Conservation (phyloP, 2,888 invertebrate species). For the Mesochorus sp. region DNA sequence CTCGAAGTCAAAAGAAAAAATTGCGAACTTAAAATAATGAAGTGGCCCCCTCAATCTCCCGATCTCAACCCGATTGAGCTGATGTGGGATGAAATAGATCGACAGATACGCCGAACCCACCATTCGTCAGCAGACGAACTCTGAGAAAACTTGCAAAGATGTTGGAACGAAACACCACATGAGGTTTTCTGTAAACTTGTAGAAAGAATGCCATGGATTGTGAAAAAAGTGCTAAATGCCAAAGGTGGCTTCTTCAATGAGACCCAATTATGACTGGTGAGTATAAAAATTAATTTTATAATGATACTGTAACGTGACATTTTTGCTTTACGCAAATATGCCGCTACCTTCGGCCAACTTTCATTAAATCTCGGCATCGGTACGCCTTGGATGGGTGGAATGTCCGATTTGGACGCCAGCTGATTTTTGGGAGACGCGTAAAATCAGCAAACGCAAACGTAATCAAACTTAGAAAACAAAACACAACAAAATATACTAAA, state of each 20-base stretch:
- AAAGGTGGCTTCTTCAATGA: constrained; percentile 27
- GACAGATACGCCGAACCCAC: neutral
- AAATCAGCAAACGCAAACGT: too few species aligned
- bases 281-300: neutral
- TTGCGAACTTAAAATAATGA: constrained; percentile 6
- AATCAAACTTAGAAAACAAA: too few species aligned
- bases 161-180: constrained; percentile 13
- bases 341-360: too few species aligned
- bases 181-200: constrained; percentile 8
- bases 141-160: neutral
- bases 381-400: too few species aligned
- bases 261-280: constrained; percentile 6
- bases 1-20: neutral
- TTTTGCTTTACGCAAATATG: too few species aligned
- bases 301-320: too few species aligned
- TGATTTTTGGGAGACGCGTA: too few species aligned
- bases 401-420: too few species aligned
- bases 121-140: neutral
- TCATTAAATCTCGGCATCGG: too few species aligned
- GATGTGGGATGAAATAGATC: constrained; percentile 3
- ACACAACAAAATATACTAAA: too few species aligned
- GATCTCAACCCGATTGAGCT: constrained; percentile 10
- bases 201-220: constrained; percentile 32
- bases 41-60: constrained; percentile 1
- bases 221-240: constrained; percentile 23